A percentile compares a stretch with the other conserved stretches of the same genome.
Evolutionary conservation across 2,113 vertebrate genomes (phyloP).

Genomic region (Gopherus flavomarginatus): DNA sequence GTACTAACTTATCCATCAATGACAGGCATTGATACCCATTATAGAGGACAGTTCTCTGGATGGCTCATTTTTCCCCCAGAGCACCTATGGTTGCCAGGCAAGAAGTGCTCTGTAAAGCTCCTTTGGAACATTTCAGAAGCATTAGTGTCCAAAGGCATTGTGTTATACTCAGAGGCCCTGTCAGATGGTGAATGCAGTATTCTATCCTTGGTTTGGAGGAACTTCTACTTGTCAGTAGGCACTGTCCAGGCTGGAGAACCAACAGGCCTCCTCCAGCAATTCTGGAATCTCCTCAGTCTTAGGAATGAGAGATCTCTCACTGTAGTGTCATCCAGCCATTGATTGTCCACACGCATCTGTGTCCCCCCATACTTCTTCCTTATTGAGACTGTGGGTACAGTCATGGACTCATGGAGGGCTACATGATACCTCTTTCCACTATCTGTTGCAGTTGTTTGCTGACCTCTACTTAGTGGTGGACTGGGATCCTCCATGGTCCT

Average conservation of each 20-base stretch:
- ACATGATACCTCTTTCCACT: background rate
- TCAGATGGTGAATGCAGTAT: background rate
- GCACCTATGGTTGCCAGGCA: background rate
- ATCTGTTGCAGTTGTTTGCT: background rate
- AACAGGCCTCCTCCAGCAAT: background rate
- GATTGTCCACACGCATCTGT: background rate
- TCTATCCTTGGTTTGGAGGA: background rate
- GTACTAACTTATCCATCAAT: background rate
- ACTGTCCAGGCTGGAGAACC: background rate
- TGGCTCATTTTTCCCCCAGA: background rate
- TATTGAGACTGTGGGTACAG: background rate
- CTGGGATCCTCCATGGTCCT: background rate
- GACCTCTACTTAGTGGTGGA: background rate
- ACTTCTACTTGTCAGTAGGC: background rate
- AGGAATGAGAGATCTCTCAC: background rate
- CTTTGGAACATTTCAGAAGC: background rate
- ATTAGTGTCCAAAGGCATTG: background rate
- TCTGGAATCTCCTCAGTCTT: background rate
- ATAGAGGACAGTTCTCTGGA: background rate
- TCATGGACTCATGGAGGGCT: background rate
- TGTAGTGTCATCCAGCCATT: background rate
- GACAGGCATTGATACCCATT: rapidly evolving
- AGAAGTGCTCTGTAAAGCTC: background rate
- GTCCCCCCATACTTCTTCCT: background rate
- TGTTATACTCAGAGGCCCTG: background rate